These are phyloP conservation scores for Aphodius sticticus DNA, from an alignment of 2,888 invertebrate species.

Conservation along the genomic window DNA sequence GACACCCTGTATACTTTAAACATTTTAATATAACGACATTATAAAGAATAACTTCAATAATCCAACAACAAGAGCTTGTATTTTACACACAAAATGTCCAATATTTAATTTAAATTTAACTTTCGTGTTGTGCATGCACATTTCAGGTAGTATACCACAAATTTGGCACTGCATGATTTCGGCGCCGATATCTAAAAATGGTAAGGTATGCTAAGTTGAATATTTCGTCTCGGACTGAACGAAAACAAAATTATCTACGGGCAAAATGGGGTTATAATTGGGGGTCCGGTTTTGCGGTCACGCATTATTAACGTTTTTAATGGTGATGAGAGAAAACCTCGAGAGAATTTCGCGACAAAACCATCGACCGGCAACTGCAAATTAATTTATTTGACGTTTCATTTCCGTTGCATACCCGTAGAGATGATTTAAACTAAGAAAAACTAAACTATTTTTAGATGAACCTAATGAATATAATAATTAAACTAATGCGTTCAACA, in stretches of 20 bases:
- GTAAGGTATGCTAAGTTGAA: conserved; percentile 4
- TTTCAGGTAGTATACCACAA: not conserved
- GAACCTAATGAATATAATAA: too few relatives aligned
- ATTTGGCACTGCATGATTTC: not conserved
- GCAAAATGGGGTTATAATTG: not conserved
- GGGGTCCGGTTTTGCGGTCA: not conserved
- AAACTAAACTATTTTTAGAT: too few relatives aligned
- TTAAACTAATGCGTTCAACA: too few relatives aligned
- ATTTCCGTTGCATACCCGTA: too few relatives aligned
- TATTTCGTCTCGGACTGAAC: not conserved
- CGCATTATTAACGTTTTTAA: not conserved
- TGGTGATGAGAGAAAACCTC: not conserved
- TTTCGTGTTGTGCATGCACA: not conserved
- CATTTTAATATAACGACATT: too few relatives aligned
- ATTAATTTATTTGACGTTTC: not conserved
- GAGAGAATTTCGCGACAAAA: not conserved
- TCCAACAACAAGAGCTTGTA: too few relatives aligned
- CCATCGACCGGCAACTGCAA: not conserved
- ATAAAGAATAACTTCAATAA: too few relatives aligned
- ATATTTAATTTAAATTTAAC: not conserved
- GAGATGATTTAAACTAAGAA: too few relatives aligned
- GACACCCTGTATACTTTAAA: too few relatives aligned
- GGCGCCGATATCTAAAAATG: not conserved
- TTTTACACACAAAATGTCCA: not conserved
- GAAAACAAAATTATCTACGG: not conserved